Conservation (phyloP, 2,113 vertebrate species). For the Hiodon tergisus region DNA sequence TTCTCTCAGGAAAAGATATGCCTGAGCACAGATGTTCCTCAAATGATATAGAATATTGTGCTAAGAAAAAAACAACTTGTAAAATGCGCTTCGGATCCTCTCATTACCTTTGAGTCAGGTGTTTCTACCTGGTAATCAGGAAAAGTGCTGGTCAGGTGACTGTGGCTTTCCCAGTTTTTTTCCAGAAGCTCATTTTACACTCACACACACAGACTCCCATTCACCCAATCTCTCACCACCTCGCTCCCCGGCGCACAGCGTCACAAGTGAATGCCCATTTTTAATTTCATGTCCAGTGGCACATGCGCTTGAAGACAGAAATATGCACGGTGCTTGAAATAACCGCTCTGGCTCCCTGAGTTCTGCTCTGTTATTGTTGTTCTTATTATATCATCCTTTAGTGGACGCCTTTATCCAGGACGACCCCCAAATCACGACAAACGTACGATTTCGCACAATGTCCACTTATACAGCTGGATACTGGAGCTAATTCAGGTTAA, state of each 20-base stretch:
- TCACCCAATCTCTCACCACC: neutral
- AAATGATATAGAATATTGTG: conserved; percentile 30
- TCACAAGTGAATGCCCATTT: too few species aligned
- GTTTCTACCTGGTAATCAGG: conserved; percentile 27
- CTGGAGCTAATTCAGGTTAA: neutral
- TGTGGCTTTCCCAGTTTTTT: too few species aligned
- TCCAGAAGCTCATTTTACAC: too few species aligned
- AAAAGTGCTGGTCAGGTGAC: neutral
- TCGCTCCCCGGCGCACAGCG: neutral
- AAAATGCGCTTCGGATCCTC: conserved; percentile 32
- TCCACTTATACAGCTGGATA: neutral
- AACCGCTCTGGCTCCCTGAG: too few species aligned
- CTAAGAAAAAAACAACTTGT: conserved; percentile 27
- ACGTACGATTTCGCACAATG: too few species aligned
- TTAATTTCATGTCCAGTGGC: too few species aligned
- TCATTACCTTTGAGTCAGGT: conserved; percentile 44
- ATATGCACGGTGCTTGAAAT: too few species aligned
- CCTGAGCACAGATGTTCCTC: conserved; percentile 35
- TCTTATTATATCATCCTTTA: too few species aligned
- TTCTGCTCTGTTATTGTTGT: too few species aligned
- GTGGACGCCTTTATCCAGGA: too few species aligned
- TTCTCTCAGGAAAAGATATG: conserved; percentile 25
- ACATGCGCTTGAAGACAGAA: too few species aligned
- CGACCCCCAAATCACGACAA: too few species aligned
- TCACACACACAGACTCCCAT: neutral